Conservation (phyloP, 2,113 vertebrate genomes). For the Sisor rabdophorus region DNA sequence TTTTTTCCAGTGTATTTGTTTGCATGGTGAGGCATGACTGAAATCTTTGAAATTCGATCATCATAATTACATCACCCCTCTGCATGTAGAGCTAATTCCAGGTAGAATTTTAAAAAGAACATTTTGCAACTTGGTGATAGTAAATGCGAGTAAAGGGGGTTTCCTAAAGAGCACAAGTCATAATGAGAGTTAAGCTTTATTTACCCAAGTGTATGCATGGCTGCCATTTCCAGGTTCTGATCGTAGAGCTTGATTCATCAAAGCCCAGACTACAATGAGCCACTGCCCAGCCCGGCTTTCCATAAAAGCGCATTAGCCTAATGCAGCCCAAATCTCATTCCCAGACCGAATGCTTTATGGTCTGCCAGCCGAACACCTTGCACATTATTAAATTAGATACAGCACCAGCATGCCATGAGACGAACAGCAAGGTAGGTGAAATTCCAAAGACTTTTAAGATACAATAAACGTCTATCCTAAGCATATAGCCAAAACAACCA, state of each 20-base stretch:
- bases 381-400: conserved; percentile 46
- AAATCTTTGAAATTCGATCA: background rate
- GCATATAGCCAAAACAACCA: background rate
- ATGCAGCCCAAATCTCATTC: conserved; percentile 52
- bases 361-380: conserved; percentile 46
- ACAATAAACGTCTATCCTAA: background rate
- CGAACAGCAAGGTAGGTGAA: conserved; percentile 34
- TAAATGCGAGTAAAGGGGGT: background rate
- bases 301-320: conserved; percentile 47
- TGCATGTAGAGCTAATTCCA: background rate
- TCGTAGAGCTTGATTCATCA: conserved; percentile 45
- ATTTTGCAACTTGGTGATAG: background rate
- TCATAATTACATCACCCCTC: background rate
- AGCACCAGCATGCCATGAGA: conserved; percentile 33
- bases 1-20: no score
- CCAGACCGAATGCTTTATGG: conserved; percentile 45
- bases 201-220: conserved; percentile 46
- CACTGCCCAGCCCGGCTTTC: conserved; percentile 31
- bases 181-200: conserved; percentile 43
- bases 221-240: conserved; percentile 41
- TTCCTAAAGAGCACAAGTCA: conserved; percentile 22
- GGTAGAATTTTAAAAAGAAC: background rate
- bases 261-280: conserved; percentile 25
- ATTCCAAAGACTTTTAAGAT: conserved; percentile 23
- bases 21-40: background rate